These are phyloP conservation scores for Agrenia bidenticulata DNA, from an alignment of 2,888 invertebrate species.

Conservation along the genomic window DNA sequence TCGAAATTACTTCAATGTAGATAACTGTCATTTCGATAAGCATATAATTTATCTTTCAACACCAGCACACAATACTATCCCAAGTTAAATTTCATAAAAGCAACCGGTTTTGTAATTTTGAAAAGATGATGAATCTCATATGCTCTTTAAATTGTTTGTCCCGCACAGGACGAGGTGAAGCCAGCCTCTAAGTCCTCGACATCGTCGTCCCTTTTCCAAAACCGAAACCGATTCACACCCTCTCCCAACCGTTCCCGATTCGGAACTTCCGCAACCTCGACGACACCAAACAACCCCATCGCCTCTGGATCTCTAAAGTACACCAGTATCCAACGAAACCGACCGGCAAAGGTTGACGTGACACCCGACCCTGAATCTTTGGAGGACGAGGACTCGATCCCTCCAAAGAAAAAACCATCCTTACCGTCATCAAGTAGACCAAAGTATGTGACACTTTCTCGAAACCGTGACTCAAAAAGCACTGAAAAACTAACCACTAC, in stretches of 20 bases:
- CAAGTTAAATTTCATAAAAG: too few species aligned
- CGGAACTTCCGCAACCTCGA: constrained; percentile 13
- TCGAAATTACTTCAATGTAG: too few species aligned
- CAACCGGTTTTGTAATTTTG: too few species aligned
- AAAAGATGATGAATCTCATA: too few species aligned
- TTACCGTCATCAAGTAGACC: constrained; percentile 49
- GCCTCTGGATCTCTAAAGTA: constrained; percentile 38
- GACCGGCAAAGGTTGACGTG: constrained; percentile 21
- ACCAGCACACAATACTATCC: too few species aligned
- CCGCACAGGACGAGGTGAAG: constrained; percentile 36
- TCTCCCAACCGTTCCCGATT: constrained; percentile 10
- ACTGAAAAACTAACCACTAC: constrained; percentile 11
- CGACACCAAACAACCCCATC: constrained; percentile 9
- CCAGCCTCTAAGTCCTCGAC: constrained; percentile 29
- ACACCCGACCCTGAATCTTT: constrained; percentile 28
- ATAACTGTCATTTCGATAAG: too few species aligned
- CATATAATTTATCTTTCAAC: too few species aligned
- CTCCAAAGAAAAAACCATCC: constrained; percentile 23
- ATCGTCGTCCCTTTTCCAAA: constrained; percentile 29
- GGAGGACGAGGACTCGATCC: constrained; percentile 31
- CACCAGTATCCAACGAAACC: constrained; percentile 47
- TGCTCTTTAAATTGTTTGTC: too few species aligned
- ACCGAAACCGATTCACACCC: constrained; percentile 44
- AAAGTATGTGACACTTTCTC: constrained; percentile 54
- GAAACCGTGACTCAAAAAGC: constrained; percentile 37